Percentiles rank a stretch among this genome's conserved stretches.
Conservation (phyloP, 2,888 invertebrate genomes). For the Drosophila basisetae region DNA sequence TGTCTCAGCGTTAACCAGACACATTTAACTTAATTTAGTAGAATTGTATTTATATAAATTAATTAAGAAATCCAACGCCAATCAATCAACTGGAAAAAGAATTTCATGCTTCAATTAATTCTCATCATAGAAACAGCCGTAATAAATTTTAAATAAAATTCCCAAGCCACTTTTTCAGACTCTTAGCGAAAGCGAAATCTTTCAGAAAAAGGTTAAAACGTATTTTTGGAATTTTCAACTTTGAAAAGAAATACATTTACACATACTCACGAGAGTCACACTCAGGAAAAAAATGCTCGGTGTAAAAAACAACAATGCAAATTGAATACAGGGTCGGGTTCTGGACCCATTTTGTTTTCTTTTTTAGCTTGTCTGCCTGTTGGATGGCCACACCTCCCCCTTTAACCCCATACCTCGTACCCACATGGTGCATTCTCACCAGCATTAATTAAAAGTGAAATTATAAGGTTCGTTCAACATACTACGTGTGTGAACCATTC, state of each 20-base stretch:
- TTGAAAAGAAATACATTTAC: slow-evolving; percentile 58
- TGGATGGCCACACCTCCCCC: too few relatives aligned
- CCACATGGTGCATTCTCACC: slow-evolving; percentile 30
- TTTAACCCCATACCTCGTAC: not conserved
- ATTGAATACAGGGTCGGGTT: slow-evolving; percentile 67
- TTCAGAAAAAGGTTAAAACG: slow-evolving; percentile 27
- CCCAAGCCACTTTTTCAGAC: slow-evolving; percentile 28
- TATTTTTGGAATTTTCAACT: slow-evolving; percentile 46
- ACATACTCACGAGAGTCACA: slow-evolving; percentile 14
- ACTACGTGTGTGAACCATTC: slow-evolving; percentile 3
- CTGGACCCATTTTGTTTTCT: slow-evolving; percentile 28
- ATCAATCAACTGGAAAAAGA: slow-evolving; percentile 58
- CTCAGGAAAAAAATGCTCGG: slow-evolving; percentile 1
- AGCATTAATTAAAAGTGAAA: slow-evolving; percentile 75
- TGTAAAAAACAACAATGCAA: slow-evolving; percentile 54
- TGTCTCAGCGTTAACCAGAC: slow-evolving; percentile 24
- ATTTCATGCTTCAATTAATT: slow-evolving; percentile 68
- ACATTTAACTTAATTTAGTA: slow-evolving; percentile 51
- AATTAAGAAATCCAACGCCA: slow-evolving; percentile 48
- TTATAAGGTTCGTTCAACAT: slow-evolving; percentile 55
- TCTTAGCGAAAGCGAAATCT: slow-evolving; percentile 29
- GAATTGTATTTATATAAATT: slow-evolving; percentile 59
- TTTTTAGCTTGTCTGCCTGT: slow-evolving; percentile 19
- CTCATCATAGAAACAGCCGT: slow-evolving; percentile 64
- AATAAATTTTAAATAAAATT: slow-evolving; percentile 64